Base-by-base conservation (phyloP, 2,888 invertebrate genomes). In the Drymonia ruficornis region DNA sequence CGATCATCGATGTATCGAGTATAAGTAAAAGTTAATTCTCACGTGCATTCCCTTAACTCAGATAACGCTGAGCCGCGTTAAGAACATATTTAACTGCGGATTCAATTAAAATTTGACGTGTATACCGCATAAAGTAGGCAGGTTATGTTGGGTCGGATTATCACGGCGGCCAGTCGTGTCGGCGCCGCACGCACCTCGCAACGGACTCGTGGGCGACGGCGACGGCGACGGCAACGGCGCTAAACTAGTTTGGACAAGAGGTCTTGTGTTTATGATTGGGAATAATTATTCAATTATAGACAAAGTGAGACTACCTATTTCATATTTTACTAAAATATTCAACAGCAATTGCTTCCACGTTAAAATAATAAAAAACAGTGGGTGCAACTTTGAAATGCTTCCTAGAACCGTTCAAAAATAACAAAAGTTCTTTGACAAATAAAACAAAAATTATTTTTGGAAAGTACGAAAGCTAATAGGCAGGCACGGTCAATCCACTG, bases 101-200 rank as follows among this genome's bases (percentile, higher is more conserved):
- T 89, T 88, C 86, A 87, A 87, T 89, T 87, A 88, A 83, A 79
- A 77, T 80, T 78, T 81, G 88, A 87, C 87, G 82, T 83, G 81
- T 83, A 81, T 81, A 83, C 67, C 82, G 77, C 69, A 72, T 73
- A 71, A 72, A 72, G 63, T 66, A 60, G 50, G 65, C 55, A 63
- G 61, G 66, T 67, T 67, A 70, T 70, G 61, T 59, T 55, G 49
- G 42, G 13, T 29, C 49, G 66, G 70, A 74, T 74, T 70, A 74
- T 60, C 61, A 53, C 57, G 65, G 63, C 48, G 55, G 53, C 43
- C n/a, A 28, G 45, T 45, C 45, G 38, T 48, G 34, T 48, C 48
- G 38, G 34, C 34, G 36, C 48, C 36, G 34, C 38, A 34, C 48
- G 34, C 45, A 28, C 16, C 7, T 6, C 40, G 23, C 29, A 36